A percentile compares a stretch with the other conserved stretches of the same genome.
Evolutionary conservation across 2,113 vertebrate genomes (phyloP).

Genomic region (Xiphophorus maculatus): DNA sequence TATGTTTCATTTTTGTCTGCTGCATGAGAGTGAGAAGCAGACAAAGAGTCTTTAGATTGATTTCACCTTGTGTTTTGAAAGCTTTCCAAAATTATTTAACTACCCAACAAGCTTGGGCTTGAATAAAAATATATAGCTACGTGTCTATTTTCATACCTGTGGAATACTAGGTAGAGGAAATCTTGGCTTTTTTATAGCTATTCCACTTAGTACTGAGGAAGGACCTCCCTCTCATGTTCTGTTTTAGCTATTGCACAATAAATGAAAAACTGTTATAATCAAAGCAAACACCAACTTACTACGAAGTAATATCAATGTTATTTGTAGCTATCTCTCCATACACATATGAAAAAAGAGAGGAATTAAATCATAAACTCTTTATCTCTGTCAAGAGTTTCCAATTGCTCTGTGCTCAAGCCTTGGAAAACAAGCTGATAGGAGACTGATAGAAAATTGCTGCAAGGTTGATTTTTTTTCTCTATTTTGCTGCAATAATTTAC

Average conservation of each 20-base stretch:
- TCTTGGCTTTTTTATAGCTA: not conserved
- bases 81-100: not conserved
- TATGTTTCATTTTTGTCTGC: conserved; percentile 19
- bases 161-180: not conserved
- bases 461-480: not conserved
- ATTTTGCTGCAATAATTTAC: not conserved
- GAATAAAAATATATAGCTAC: not conserved
- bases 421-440: not conserved
- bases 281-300: not conserved
- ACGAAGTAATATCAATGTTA: not conserved
- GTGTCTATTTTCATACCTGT: not conserved
- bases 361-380: not conserved
- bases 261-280: not conserved
- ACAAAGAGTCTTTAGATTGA: not conserved
- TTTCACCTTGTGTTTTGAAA: not conserved
- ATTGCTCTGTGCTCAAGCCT: not conserved
- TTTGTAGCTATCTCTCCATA: not conserved
- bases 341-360: not conserved
- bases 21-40: not conserved
- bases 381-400: not conserved
- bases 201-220: not conserved
- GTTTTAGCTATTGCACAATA: conserved; percentile 16
- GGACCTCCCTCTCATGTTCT: conserved; percentile 27
- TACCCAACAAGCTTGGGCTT: not conserved
- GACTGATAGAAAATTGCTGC: not conserved